Percentiles rank a stretch among this genome's conserved stretches.
These are phyloP conservation scores for Acrobasis repandana DNA, from an alignment of 2,888 invertebrate genomes.

Conservation along the genomic window DNA sequence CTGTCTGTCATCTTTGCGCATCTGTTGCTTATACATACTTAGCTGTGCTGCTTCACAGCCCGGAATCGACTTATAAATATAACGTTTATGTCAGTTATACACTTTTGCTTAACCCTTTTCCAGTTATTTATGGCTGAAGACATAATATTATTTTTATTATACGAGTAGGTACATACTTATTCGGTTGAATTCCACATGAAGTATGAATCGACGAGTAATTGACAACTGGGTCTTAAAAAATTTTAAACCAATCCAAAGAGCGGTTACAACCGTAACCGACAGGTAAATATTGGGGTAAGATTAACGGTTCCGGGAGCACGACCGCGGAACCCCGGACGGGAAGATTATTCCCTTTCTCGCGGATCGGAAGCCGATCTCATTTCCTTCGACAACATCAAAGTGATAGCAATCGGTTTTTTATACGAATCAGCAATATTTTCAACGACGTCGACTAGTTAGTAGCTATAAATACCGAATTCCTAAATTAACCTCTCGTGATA, in stretches of 20 bases:
- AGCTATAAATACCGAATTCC: constrained; percentile 24
- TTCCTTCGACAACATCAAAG: constrained; percentile 82
- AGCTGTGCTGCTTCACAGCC: too few species aligned
- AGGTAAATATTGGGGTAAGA: constrained; percentile 61
- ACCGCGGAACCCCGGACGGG: constrained; percentile 66
- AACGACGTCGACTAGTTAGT: constrained; percentile 66
- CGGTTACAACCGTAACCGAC: constrained; percentile 30
- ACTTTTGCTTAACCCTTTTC: too few species aligned
- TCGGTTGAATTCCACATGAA: background rate
- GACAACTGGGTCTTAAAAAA: background rate
- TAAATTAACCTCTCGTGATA: constrained; percentile 4
- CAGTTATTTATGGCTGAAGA: too few species aligned
- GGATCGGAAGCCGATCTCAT: constrained; percentile 81
- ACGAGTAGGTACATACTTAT: too few species aligned
- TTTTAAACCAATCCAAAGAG: background rate
- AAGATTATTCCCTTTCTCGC: constrained; percentile 77
- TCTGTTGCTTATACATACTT: too few species aligned
- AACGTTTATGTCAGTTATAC: too few species aligned
- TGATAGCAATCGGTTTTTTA: constrained; percentile 80
- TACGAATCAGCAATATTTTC: constrained; percentile 79
- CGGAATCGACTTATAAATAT: too few species aligned
- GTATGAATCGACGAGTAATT: background rate
- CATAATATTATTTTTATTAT: too few species aligned
- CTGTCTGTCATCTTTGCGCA: too few species aligned
- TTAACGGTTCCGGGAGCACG: constrained; percentile 54